Evolutionary conservation across 2,888 invertebrate genomes (phyloP), one percentile per base, ranked within the genome.

Genomic region (Toxonevra muliebris): DNA sequence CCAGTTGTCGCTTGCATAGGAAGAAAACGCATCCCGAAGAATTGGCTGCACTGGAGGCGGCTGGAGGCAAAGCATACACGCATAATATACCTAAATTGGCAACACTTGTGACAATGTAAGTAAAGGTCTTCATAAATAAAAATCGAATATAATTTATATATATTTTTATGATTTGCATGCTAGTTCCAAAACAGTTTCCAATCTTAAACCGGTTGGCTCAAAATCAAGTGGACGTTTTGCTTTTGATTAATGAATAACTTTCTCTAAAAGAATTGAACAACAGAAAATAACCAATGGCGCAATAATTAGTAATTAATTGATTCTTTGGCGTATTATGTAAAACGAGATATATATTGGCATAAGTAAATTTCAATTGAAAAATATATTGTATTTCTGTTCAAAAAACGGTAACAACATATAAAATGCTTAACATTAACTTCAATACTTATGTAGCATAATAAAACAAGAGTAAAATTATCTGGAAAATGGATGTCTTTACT

Each of bases 1-100:
- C 84, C 15, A 85, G 84, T 67, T 84, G 84, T 50, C 80, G 84
- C 15, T 82, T 79, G 61, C 84, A 85, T 69, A 82, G 83, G 20
- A 85, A 85, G 70, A 84, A 82, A 50, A 68, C 82, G 0, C 85
- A 85, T 78, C 83, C 84, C 1, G 71, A 74, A 13, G 83, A 85
- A 69, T 69, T 85, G 15, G 40, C 58, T 19, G 65, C 41, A n/a
- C 81, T 79, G 1, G 78, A 72, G 8, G 17, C 52, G 42, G n/a
- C 20, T 17, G 81, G 80, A 3, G 77, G 72, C 30, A 76, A 73
- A 61, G 70, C 72, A 41, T 76, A 78, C 62, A 77, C 78, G 12
- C 76, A 79, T 4, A 82, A 64, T 41, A 64, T 64, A 57, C 65
- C 58, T 12, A 65, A 59, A 53, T 30, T 65, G 52, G 15, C 41